Evolutionary conservation across 2,888 invertebrate species (phyloP), one percentile per base, ranked within the genome.

Genomic region (Chalcis sispes): DNA sequence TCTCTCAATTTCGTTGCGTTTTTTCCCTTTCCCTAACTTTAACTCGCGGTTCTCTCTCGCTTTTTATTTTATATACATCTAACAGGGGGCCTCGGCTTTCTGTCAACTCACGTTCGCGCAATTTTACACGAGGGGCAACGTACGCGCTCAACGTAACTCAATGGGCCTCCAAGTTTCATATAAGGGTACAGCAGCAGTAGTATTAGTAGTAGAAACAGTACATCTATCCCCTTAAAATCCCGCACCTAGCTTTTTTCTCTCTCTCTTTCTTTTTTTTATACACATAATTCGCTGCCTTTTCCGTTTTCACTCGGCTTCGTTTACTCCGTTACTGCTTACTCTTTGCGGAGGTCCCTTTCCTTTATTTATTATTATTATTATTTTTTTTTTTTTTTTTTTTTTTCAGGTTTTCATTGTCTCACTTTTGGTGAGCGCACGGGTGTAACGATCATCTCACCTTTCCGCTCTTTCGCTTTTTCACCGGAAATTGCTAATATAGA

Each of bases 31-130:
- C 48, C 15, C 29, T 10, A 18, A 18, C 3, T 15, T 58, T 20
- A 1, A 56, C 50, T n/a, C 48, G 4, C 25, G n/a, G 15, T 42
- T 52, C 20, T 42, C 27, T 1, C 0, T 69, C 59, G 15, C 66
- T 59, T 18, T 64, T 59, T 73, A 73, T 66, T 59, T 65, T 65
- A 54, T 46, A 46, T 36, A 36, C 10, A 7, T 36, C 10, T 7
- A 36, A 4, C 4, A 59, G 1, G 61, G 59, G 15, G 46, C 50
- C 52, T 50, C 65, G 77, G 65, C 61, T 79, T 83, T 83, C 81
- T 80, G 83, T 82, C 80, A 81, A 82, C 83, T 85, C 84, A 85
- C 81, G 83, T 80, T 83, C 79, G 80, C 81, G 81, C 82, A 83
- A 85, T 85, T 84, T 84, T 76, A 79, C 77, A 80, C 73, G 66